Base-by-base conservation (phyloP, 2,113 vertebrate genomes). In the Strix aluco region DNA sequence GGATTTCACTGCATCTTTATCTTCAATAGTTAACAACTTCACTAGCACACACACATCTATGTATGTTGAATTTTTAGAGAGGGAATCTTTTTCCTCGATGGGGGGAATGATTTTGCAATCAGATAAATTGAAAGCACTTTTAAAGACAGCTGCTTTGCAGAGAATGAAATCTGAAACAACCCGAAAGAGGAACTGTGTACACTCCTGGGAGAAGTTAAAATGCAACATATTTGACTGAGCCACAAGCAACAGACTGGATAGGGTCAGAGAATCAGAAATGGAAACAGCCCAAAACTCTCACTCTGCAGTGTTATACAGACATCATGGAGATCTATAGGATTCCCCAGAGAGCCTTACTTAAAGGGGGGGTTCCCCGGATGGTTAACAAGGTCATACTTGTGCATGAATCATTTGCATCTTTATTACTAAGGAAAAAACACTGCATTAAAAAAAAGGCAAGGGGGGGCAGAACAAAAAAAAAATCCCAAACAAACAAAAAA, bases 121-220 rank as follows among this genome's bases (percentile, higher is more conserved):
- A 32, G 23, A 44, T 94, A 80, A 78, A 47, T 23, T 58, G 27
- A 46, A 65, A 67, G 44, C 54, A 30, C 61, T 94, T 91, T 52
- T 61, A 51, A 84, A 81, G 78, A 44, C 78, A 89, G 36, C 25
- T 78, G 42, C 51, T 97, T 91, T 96, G 55, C 57, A 54, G 86
- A 91, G 75, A 75, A 38, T 10, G 70, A 94, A 94, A 90, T 63
- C 30, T 75, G 61, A 90, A 87, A 84, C 58, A 87, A 86, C 27
- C 29, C n/a, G 4, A 71, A 95, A 92, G 58, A 96, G 77, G 92
- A 95, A 81, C 12, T n/a, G 10, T 71, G 14, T 86, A 57, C 67
- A n/a, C 87, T 96, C 72, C 63, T 84, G 82, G 65, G 79, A 92
- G 29, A 38, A 70, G 38, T 94, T 90, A 79, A 59, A 95, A 93